A percentile compares a stretch with the other conserved stretches of the same genome.
Evolutionary conservation across 2,113 vertebrate genomes (phyloP).

Genomic region (Apodemus sylvaticus): DNA sequence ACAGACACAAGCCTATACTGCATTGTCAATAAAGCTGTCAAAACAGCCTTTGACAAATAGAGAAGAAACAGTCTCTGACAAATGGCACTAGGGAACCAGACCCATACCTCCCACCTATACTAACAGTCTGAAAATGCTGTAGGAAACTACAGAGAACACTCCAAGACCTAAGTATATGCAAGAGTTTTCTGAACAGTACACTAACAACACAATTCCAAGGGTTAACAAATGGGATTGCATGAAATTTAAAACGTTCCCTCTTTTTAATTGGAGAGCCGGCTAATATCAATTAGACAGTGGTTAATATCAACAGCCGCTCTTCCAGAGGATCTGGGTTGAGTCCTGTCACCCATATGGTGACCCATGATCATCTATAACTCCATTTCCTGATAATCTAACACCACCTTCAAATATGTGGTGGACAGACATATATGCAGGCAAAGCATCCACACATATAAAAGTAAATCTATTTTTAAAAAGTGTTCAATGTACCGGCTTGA

Average conservation of each 20-base stretch:
- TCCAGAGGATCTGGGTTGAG: background rate
- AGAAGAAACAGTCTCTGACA: background rate
- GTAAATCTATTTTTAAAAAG: background rate
- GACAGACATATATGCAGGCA: background rate
- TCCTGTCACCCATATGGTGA: background rate
- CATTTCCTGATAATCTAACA: background rate
- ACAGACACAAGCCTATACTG: background rate
- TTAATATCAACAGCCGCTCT: background rate
- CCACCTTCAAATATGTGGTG: background rate
- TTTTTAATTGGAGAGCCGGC: background rate
- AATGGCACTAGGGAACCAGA: background rate
- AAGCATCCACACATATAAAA: background rate
- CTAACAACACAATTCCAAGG: background rate
- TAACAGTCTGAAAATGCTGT: background rate
- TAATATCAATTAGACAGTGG: background rate
- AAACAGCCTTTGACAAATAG: background rate
- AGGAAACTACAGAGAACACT: background rate
- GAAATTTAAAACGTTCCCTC: background rate
- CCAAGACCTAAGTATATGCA: background rate
- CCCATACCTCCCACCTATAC: background rate
- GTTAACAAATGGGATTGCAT: background rate
- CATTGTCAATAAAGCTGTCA: background rate
- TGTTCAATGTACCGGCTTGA: background rate
- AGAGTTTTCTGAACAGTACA: background rate
- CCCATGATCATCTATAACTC: background rate